Evolutionary conservation across 2,113 vertebrate genomes (phyloP), one percentile per base, ranked within the genome.

Genomic region (Notarius lentiginosus): DNA sequence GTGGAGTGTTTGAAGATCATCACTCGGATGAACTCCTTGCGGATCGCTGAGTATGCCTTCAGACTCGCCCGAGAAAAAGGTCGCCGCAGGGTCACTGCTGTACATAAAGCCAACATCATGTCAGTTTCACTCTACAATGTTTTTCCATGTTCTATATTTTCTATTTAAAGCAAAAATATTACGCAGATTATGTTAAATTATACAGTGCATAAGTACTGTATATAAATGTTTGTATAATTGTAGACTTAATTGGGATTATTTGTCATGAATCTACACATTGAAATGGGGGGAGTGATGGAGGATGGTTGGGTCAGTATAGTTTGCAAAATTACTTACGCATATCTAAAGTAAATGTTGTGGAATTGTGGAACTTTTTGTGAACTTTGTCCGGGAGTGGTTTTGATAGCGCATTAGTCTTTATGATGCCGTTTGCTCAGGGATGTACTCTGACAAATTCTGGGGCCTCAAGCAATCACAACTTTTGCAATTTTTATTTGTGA

Each of bases 101-200:
- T 97, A 8, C 96, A 97, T 93, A 97, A 97, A 88, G 96, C 96
- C 83, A 97, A 97, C 90, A 97, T 96, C 92, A 96, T 96, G 96
- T 96, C 88, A 15, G 95, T 90, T 7, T 53, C 56, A 17, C 1
- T 73, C 12, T 22, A 49, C 7, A 41, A 12, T 53, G 15, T 15
- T 80, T 10, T 9, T 41, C 55, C 34, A 7, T 14, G 24, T 55
- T 79, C 2, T 27, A 27, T 7, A 47, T 24, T 17, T 58, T 11
- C 17, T 81, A 1, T 30, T 41, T 60, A 22, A 27, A 30, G 1
- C n/a, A 15, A 41, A 72, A 22, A 22, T 47, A 11, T 10, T 70
- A 7, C 12, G 2, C 34, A 30, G n/a, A 70, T 70, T 7, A 70
- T 70, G 12, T 34, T 70, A 70, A 34, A 70, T 34, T 17, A 15